A percentile compares a stretch with the other conserved stretches of the same genome.
Evolutionary conservation across 2,888 invertebrate genomes (phyloP).

Genomic region (Polymixis flavicincta): DNA sequence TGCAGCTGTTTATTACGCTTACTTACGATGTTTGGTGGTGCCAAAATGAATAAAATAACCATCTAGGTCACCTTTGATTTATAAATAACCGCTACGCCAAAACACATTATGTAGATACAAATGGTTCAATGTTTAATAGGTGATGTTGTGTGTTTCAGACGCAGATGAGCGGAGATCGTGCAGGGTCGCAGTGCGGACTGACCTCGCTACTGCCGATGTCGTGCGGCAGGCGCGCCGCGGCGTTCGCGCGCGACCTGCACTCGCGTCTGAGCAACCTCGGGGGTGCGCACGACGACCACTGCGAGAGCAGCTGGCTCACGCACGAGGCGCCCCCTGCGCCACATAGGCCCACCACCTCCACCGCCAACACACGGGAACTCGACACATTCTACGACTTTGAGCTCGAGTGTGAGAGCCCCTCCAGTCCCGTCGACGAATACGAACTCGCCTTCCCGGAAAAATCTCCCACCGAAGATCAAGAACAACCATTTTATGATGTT

Average conservation of each 20-base stretch:
- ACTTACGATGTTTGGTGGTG: constrained; percentile 54
- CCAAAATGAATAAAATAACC: constrained; percentile 63
- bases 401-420: constrained; percentile 92
- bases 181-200: constrained; percentile 92
- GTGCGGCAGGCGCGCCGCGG: constrained; percentile 95
- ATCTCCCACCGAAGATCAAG: constrained; percentile 80
- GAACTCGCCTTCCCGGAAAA: constrained; percentile 89
- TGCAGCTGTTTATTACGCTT: constrained; percentile 52
- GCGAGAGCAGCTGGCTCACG: constrained; percentile 85
- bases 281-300: constrained; percentile 86
- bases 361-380: constrained; percentile 80
- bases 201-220: constrained; percentile 94
- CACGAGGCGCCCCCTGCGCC: constrained; percentile 71
- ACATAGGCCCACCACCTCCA: constrained; percentile 73
- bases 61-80: constrained; percentile 63
- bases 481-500: constrained; percentile 58
- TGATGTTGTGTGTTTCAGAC: constrained; percentile 81
- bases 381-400: constrained; percentile 93
- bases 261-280: constrained; percentile 94
- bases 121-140: constrained; percentile 34
- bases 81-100: constrained; percentile 45
- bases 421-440: constrained; percentile 92
- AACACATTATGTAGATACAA: constrained; percentile 29
- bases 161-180: constrained; percentile 90
- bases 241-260: constrained; percentile 94